Conservation (phyloP, 2,113 vertebrate genomes). For the Carettochelys insculpta region DNA sequence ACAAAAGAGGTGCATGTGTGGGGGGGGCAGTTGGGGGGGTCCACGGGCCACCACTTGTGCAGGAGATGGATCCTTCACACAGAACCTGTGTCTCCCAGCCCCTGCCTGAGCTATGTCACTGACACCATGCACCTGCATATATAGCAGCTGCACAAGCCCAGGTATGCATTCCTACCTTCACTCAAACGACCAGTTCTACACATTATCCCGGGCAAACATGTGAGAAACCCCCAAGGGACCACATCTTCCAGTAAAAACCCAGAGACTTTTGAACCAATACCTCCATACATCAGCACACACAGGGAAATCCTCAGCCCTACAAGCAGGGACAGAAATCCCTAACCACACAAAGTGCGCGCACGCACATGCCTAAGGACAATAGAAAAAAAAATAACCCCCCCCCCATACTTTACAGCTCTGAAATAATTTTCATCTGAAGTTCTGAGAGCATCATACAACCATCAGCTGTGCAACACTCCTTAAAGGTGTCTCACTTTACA, state of each 20-base stretch:
- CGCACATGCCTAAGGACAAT: background rate
- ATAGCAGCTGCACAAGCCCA: background rate
- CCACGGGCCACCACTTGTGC: no score
- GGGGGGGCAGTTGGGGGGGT: no score
- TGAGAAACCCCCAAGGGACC: background rate
- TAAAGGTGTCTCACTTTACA: background rate
- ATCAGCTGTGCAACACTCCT: background rate
- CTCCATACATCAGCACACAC: background rate
- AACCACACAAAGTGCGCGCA: background rate
- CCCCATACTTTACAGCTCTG: background rate
- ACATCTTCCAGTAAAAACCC: background rate
- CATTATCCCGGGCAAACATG: accelerated
- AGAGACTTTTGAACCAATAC: background rate
- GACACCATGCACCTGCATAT: background rate
- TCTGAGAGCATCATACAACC: background rate
- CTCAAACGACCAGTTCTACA: accelerated
- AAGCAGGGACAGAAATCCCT: background rate
- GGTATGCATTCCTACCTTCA: background rate
- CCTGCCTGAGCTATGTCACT: background rate
- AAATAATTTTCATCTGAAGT: background rate
- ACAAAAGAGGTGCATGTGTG: no score
- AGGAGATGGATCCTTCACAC: background rate
- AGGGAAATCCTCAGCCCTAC: background rate
- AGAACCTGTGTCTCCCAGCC: accelerated
- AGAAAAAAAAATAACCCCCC: no score